Conservation (phyloP, 2,888 invertebrate genomes). For the Meteorus colon region DNA sequence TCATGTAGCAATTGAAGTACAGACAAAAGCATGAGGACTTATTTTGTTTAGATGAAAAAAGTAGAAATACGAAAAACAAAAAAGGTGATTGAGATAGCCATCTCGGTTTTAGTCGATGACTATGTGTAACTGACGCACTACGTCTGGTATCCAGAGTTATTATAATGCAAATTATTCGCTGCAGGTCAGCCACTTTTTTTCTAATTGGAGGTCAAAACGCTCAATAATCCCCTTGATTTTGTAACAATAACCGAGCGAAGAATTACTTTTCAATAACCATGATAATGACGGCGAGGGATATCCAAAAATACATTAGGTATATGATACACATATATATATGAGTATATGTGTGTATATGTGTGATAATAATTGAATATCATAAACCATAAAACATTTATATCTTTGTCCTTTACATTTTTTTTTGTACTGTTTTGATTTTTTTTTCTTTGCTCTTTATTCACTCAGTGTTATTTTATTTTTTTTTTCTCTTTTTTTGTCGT, state of each 20-base stretch:
- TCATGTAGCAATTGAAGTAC: neutral
- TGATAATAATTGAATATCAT: neutral
- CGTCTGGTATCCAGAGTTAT: neutral
- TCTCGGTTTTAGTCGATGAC: neutral
- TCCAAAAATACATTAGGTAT: neutral
- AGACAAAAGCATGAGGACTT: neutral
- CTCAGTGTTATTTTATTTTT: slow-evolving; percentile 17
- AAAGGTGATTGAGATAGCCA: neutral
- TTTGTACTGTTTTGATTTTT: slow-evolving; percentile 23
- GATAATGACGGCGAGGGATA: neutral
- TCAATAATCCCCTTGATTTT: neutral
- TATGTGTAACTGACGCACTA: neutral
- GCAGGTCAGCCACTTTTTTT: neutral
- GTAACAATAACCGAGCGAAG: neutral
- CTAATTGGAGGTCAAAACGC: neutral
- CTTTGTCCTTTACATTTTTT: slow-evolving; percentile 15
- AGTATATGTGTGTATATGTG: neutral
- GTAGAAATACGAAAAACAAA: neutral
- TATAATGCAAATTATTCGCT: slow-evolving; percentile 6
- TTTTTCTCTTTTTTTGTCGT: slow-evolving; percentile 38
- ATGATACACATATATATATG: neutral
- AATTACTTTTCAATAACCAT: neutral
- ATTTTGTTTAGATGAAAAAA: neutral
- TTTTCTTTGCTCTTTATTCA: slow-evolving; percentile 24
- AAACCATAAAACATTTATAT: slow-evolving; percentile 16